These are phyloP conservation scores for Istiophorus platypterus DNA, from an alignment of 2,113 vertebrate genomes.

Conservation along the genomic window DNA sequence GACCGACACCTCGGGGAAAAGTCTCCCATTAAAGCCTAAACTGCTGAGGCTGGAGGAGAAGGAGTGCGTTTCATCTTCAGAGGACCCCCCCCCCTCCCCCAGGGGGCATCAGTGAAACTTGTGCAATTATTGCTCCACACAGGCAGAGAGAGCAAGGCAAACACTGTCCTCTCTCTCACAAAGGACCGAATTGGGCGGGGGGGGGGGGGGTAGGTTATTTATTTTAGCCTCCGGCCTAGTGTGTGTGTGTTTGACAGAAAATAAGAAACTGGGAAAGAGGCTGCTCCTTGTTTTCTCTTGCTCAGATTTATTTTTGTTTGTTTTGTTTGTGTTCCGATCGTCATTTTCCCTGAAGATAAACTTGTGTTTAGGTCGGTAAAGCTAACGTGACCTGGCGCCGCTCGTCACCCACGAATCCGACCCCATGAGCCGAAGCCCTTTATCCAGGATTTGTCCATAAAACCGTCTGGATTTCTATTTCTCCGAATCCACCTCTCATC, in stretches of 20 bases:
- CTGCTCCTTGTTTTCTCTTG: not conserved
- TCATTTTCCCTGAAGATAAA: no score
- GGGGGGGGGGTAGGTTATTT: conserved; percentile 4
- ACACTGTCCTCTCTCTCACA: conserved; percentile 26
- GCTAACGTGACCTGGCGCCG: not conserved
- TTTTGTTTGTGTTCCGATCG: not conserved
- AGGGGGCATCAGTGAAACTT: conserved; percentile 29
- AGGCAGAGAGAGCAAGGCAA: conserved; percentile 16
- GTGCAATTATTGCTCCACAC: conserved; percentile 31
- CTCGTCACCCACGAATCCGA: conserved; percentile 1
- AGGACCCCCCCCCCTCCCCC: no score
- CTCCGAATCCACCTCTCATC: not conserved
- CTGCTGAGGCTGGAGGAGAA: no score
- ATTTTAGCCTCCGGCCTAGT: not conserved
- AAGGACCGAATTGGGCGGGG: no score
- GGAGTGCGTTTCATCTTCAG: conserved; percentile 24
- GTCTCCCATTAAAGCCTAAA: not conserved
- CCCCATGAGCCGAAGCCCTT: not conserved
- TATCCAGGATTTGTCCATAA: not conserved
- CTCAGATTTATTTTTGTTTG: not conserved
- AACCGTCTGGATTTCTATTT: not conserved
- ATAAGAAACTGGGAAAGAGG: no score
- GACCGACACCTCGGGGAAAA: conserved; percentile 26
- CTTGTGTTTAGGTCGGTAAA: conserved; percentile 30
- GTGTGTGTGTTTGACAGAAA: not conserved